Percentiles rank a stretch among this genome's conserved stretches.
These are phyloP conservation scores for Tillus elongatus DNA, from an alignment of 2,888 invertebrate genomes.

Conservation along the genomic window DNA sequence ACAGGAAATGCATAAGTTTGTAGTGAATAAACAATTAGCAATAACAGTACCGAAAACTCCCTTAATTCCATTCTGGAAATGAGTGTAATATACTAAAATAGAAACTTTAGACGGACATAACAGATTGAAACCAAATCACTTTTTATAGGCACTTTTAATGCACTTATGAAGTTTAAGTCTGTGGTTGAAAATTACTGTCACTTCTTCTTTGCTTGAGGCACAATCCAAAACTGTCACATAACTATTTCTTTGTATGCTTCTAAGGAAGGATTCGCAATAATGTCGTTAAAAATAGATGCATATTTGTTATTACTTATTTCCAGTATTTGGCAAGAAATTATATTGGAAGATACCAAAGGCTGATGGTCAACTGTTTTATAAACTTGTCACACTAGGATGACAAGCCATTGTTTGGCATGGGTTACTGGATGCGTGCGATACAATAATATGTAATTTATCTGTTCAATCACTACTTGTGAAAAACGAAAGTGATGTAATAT, in stretches of 20 bases:
- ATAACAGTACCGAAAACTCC: too few relatives aligned
- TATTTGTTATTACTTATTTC: conserved; percentile 14
- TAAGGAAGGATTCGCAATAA: too few relatives aligned
- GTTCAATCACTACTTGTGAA: conserved; percentile 20
- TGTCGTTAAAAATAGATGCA: conserved; percentile 1
- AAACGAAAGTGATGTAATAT: conserved; percentile 23
- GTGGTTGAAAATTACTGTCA: too few relatives aligned
- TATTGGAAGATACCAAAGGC: conserved; percentile 16
- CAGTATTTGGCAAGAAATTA: conserved; percentile 24
- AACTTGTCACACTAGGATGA: too few relatives aligned
- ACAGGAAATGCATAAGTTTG: conserved; percentile 21
- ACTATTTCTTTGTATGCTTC: too few relatives aligned
- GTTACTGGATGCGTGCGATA: conserved; percentile 15
- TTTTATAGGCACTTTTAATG: conserved; percentile 1
- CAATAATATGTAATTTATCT: conserved; percentile 22
- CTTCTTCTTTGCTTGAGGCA: background rate
- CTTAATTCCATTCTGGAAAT: too few relatives aligned
- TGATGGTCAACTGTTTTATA: conserved; percentile 12
- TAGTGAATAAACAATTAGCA: too few relatives aligned
- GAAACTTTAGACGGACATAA: background rate
- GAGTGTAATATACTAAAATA: too few relatives aligned
- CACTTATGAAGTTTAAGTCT: too few relatives aligned
- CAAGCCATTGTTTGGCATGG: too few relatives aligned
- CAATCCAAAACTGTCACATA: background rate
- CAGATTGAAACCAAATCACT: background rate